Conservation (phyloP, 2,888 invertebrate genomes). For the Xanthia togata region DNA sequence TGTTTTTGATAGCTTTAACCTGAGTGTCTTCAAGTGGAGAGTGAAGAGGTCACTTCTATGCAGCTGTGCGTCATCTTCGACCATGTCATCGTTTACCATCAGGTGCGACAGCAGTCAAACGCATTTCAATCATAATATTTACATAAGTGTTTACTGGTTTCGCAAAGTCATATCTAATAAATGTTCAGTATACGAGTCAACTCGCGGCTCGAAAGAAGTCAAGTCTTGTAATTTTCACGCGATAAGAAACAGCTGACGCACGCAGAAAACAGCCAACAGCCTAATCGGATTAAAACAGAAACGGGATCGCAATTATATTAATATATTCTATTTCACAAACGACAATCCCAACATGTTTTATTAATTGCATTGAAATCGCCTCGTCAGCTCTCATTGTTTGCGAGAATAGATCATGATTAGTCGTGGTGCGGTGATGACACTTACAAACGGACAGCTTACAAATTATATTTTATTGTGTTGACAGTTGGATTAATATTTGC, state of each 20-base stretch:
- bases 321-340: constrained; percentile 47
- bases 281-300: constrained; percentile 50
- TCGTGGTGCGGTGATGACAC: constrained; percentile 53
- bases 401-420: constrained; percentile 64
- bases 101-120: neutral
- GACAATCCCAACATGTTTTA: constrained; percentile 56
- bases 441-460: constrained; percentile 55
- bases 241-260: constrained; percentile 46
- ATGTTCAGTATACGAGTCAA: neutral
- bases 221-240: constrained; percentile 22
- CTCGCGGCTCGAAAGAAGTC: neutral
- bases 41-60: neutral
- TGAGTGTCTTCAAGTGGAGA: neutral
- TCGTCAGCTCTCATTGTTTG: constrained; percentile 62
- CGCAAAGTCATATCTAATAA: constrained; percentile 8
- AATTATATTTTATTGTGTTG: constrained; percentile 65
- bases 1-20: neutral
- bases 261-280: constrained; percentile 28
- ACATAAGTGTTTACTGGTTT: neutral
- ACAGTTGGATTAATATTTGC: constrained; percentile 53
- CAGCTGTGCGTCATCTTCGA: neutral
- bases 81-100: neutral
- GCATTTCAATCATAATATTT: neutral
- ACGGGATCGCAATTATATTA: constrained; percentile 42
- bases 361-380: constrained; percentile 62